Evolutionary conservation across 2,113 vertebrate species (phyloP), one percentile per base, ranked within the genome.

Genomic region (Micromys minutus): DNA sequence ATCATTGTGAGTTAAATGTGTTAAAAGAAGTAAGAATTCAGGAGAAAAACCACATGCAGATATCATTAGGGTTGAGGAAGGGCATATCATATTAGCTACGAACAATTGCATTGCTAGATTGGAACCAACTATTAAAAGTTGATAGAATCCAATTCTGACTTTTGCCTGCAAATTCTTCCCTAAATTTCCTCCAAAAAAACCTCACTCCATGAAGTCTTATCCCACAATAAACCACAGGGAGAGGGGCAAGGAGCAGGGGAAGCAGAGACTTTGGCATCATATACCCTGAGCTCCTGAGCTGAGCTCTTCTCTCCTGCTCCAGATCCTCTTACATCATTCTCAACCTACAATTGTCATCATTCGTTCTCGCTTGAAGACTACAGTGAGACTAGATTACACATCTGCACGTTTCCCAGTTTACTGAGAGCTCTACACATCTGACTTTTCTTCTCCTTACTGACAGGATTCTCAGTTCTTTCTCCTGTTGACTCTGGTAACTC

Each of bases 71-170:
- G 4, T 10, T 67, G 12, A 26, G 17, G 5, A 31, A 86, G 31
- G 13, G 61, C 36, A 2, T 59, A 26, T 55, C 39, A 3, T 75
- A 36, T 89, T 65, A 79, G 94, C 34, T 77, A 22, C 71, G 87
- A 90, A 59, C n/a, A 55, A 52, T n/a, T n/a, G 36, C 31, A 67
- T 47, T 86, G 74, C n/a, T 79, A 45, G 24, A 71, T 50, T 77
- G n/a, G 42, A 96, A 83, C 8, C 19, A 87, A 52, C 21, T 47
- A 90, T 90, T 45, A 57, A 75, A 84, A 90, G 7, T 16, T 17
- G 63, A 3, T 61, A 42, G 74, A 21, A 67, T 83, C 81, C 93
- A 79, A 34, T 31, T 91, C 42, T 76, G 12, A 26, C 29, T 63
- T 21, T 67, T 74, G 36, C 26, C 21, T 24, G n/a, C n/a, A 65